Percentiles rank a stretch among this genome's conserved stretches.
These are phyloP conservation scores for Drosophila pandora DNA, from an alignment of 1,140 invertebrate genomes.

Conservation along the genomic window DNA sequence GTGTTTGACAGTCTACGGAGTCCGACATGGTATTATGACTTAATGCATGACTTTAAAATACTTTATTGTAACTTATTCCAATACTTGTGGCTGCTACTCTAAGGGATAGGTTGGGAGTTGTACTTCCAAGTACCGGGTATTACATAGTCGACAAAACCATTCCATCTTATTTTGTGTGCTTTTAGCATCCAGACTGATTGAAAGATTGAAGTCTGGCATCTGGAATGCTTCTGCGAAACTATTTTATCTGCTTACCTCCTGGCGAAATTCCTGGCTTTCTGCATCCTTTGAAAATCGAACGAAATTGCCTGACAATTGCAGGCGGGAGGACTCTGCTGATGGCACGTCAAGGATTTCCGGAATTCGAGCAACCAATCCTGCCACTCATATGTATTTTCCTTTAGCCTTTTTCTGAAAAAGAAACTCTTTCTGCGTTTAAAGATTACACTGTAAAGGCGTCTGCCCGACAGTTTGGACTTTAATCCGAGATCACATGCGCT, in stretches of 20 bases:
- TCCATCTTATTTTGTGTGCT: no score
- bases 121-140: no score
- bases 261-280: neutral
- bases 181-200: conserved; percentile 18
- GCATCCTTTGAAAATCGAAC: neutral
- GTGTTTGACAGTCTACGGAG: neutral
- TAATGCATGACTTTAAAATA: neutral
- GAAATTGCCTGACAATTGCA: conserved; percentile 16
- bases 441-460: neutral
- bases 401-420: neutral
- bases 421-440: neutral
- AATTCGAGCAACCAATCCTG: conserved; percentile 5
- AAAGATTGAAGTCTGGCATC: conserved; percentile 39
- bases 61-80: neutral
- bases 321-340: neutral
- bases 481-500: conserved; percentile 8
- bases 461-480: neutral
- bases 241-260: neutral
- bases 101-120: no score
- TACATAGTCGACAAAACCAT: no score
- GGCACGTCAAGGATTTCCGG: neutral
- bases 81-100: no score
- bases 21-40: no score
- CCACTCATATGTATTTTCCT: neutral
- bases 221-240: neutral